A percentile compares a stretch with the other conserved stretches of the same genome.
Conservation (phyloP, 2,113 vertebrate genomes). For the Psittacula cyanocephala region DNA sequence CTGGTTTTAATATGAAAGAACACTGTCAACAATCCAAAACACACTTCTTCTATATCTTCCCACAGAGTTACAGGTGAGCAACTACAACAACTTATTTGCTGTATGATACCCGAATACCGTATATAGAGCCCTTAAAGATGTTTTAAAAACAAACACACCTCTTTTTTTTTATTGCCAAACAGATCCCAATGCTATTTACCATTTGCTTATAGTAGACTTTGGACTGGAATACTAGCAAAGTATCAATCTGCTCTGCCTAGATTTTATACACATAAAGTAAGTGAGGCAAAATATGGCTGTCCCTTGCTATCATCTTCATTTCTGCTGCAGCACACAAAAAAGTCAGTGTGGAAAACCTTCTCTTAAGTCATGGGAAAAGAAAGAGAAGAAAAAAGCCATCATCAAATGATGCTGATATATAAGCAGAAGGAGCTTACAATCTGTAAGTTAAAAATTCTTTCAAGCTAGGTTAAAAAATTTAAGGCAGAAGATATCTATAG, state of each 20-base stretch:
- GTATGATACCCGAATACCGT: not conserved
- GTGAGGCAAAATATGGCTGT: not conserved
- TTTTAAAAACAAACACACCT: not conserved
- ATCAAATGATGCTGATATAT: not conserved
- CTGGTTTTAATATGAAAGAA: not conserved
- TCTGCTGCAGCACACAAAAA: not conserved
- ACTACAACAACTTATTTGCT: not conserved
- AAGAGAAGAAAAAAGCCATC: not conserved
- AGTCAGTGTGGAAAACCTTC: not conserved
- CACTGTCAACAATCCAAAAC: not conserved
- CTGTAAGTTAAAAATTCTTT: not conserved
- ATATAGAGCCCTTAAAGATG: not conserved
- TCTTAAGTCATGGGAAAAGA: not conserved
- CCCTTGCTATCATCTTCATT: not conserved
- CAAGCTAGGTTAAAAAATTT: not conserved
- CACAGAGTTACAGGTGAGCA: not conserved
- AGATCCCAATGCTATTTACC: not conserved
- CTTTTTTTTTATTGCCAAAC: not conserved
- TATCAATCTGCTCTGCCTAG: not conserved
- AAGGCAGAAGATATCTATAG: not conserved
- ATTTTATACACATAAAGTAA: not conserved
- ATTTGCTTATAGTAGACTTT: not conserved
- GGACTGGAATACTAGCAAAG: not conserved
- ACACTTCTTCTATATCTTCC: not conserved
- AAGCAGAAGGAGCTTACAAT: not conserved